Conservation (phyloP, 2,888 invertebrate genomes). For the Adelognathus sp. region DNA sequence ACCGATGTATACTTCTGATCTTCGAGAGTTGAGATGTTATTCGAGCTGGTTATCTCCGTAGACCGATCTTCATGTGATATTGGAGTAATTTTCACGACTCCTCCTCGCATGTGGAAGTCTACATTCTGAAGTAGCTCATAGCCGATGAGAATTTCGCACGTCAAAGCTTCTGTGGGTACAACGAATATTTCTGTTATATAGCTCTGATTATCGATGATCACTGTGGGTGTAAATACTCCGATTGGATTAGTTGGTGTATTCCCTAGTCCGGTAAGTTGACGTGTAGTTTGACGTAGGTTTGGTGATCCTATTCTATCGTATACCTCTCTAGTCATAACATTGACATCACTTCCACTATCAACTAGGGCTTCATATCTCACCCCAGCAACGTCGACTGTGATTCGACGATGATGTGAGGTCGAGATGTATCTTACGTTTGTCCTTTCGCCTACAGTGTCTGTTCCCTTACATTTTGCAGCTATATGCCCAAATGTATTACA, state of each 20-base stretch:
- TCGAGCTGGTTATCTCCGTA: background rate
- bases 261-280: slow-evolving; percentile 31
- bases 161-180: slow-evolving; percentile 3
- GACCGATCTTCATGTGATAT: too few species aligned
- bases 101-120: background rate
- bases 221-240: background rate
- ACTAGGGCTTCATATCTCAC: slow-evolving; percentile 38
- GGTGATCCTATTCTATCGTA: slow-evolving; percentile 40
- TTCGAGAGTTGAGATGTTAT: slow-evolving; percentile 46
- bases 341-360: slow-evolving; percentile 46
- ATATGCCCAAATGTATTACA: slow-evolving; percentile 52
- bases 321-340: slow-evolving; percentile 30
- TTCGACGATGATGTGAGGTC: slow-evolving; percentile 9
- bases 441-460: background rate
- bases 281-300: background rate
- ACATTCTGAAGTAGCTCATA: background rate
- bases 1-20: background rate
- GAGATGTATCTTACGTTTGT: background rate
- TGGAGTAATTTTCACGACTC: too few species aligned
- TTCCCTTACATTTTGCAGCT: slow-evolving; percentile 32
- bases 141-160: background rate
- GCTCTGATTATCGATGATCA: background rate
- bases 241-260: background rate
- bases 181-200: background rate
- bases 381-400: slow-evolving; percentile 23